Evolutionary conservation across 2,888 invertebrate genomes (phyloP).

Genomic region (Chrysolina americana): DNA sequence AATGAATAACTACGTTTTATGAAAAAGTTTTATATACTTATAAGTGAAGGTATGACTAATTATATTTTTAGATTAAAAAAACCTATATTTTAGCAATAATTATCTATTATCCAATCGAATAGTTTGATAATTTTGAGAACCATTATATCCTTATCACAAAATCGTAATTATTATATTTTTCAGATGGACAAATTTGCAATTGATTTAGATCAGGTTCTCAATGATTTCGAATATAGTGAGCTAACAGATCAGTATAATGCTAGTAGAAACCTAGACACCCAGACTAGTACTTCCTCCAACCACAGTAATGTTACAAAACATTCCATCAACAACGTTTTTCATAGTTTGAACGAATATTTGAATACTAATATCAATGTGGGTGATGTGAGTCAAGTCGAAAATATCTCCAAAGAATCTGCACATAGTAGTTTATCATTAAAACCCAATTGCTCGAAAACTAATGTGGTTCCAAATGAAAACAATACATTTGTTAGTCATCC

Average conservation of each 20-base stretch:
- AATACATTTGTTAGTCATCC: neutral
- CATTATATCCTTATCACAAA: too few relatives aligned
- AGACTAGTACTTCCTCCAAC: conserved; percentile 27
- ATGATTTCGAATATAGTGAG: conserved; percentile 87
- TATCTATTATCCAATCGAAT: too few relatives aligned
- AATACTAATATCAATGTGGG: conserved; percentile 66
- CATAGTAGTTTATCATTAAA: neutral
- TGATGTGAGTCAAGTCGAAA: conserved; percentile 14
- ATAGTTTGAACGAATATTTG: conserved; percentile 76
- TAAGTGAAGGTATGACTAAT: too few relatives aligned
- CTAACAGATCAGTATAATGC: conserved; percentile 63
- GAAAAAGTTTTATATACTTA: too few relatives aligned
- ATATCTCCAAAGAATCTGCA: conserved; percentile 8
- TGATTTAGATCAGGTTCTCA: conserved; percentile 87
- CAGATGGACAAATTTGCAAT: conserved; percentile 72
- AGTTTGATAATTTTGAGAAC: too few relatives aligned
- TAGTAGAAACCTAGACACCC: conserved; percentile 28
- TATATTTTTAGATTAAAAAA: too few relatives aligned
- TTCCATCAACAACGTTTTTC: conserved; percentile 76
- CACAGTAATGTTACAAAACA: conserved; percentile 61
- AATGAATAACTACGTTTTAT: too few relatives aligned
- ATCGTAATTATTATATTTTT: conserved; percentile 1
- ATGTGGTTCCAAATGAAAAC: neutral
- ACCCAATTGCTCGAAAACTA: neutral
- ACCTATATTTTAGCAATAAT: too few relatives aligned